Evolutionary conservation across 2,113 vertebrate genomes (phyloP).

Genomic region (Electrona antarctica): DNA sequence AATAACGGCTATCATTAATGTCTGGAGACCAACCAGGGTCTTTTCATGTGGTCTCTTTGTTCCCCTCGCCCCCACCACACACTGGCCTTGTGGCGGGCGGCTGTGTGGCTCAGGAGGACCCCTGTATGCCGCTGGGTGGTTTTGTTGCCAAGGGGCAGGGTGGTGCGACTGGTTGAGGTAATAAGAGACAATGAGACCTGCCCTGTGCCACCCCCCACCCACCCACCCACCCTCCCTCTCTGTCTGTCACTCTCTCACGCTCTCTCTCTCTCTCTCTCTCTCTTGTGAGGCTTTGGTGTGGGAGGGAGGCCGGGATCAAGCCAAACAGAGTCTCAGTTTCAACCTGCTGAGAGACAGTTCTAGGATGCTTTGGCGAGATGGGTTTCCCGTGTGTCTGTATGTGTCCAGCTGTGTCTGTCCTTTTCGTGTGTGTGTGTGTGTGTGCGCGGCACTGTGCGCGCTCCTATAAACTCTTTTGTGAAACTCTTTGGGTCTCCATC

Average conservation of each 20-base stretch:
- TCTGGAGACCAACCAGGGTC: not conserved
- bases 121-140: conserved; percentile 45
- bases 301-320: not conserved
- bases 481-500: conserved; percentile 45
- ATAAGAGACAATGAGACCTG: conserved; percentile 71
- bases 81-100: conserved; percentile 20
- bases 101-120: conserved; percentile 26
- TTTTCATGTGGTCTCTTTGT: conserved; percentile 59
- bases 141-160: conserved; percentile 83
- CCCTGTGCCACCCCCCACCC: conserved; percentile 51
- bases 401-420: no score
- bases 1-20: conserved; percentile 37
- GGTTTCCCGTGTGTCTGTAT: no score
- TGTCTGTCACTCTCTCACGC: not conserved
- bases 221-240: not conserved
- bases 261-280: not conserved
- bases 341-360: conserved; percentile 39
- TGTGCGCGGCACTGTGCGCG: no score
- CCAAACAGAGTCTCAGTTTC: conserved; percentile 11
- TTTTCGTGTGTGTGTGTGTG: conserved; percentile 20
- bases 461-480: conserved; percentile 33
- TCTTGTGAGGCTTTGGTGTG: conserved; percentile 4
- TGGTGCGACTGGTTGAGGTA: conserved; percentile 78
- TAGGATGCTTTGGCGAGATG: conserved; percentile 10
- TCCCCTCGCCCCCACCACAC: conserved; percentile 20